These are phyloP conservation scores for Hephaestus fuliginosus DNA, from an alignment of 2,797 vertebrate species.

Conservation along the genomic window DNA sequence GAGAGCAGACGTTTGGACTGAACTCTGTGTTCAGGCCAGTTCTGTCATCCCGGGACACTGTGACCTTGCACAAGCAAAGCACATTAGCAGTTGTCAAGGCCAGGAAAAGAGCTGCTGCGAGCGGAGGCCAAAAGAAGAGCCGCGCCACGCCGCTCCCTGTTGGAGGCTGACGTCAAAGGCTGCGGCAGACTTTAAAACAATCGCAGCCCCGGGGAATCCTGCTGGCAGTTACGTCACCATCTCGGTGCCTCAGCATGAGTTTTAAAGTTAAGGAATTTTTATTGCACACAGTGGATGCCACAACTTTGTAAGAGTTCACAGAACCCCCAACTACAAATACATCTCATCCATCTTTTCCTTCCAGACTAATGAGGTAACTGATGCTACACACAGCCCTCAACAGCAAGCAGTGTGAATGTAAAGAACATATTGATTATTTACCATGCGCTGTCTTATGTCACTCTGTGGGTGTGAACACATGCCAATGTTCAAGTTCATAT, in stretches of 20 bases:
- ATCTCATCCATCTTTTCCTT: background rate
- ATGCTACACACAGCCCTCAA: background rate
- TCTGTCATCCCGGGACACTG: conserved; percentile 59
- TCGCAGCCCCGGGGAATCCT: conserved; percentile 16
- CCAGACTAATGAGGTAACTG: background rate
- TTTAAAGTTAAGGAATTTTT: no score
- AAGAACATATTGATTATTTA: background rate
- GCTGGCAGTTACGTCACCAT: background rate
- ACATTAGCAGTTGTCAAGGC: conserved; percentile 56
- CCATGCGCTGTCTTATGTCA: background rate
- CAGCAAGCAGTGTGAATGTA: background rate
- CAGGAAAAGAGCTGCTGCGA: conserved; percentile 48
- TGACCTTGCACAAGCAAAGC: conserved; percentile 72
- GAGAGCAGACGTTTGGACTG: conserved; percentile 57
- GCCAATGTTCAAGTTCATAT: no score
- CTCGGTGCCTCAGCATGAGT: background rate
- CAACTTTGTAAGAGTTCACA: background rate
- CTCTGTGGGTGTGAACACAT: background rate
- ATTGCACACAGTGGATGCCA: no score
- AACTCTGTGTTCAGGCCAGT: conserved; percentile 53
- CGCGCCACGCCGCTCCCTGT: conserved; percentile 4
- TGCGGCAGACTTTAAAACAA: conserved; percentile 27
- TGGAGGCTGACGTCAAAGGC: conserved; percentile 25
- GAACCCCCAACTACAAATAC: background rate
- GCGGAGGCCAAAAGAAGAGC: conserved; percentile 18